A percentile compares a stretch with the other conserved stretches of the same genome.
phyloP scores from a whole-genome alignment of 2,113 vertebrate genomes.

The Egretta garzetta region DNA sequence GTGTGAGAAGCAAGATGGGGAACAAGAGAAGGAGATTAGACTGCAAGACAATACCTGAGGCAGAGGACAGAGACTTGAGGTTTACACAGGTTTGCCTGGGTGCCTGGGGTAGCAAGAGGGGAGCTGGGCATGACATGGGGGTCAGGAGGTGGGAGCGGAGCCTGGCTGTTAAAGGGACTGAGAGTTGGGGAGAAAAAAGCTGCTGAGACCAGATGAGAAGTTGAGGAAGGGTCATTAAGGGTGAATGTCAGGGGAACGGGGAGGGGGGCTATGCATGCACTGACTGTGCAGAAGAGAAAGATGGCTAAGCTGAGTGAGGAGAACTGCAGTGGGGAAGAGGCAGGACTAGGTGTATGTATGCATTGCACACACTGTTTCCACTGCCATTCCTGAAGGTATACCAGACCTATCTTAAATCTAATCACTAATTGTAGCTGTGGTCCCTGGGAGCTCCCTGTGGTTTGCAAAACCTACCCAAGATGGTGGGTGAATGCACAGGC shows the following conservation, averaged over 20 bases:
- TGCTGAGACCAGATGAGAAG: background rate
- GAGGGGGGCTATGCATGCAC: background rate
- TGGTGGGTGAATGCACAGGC: background rate
- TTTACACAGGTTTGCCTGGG: background rate
- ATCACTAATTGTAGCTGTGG: background rate
- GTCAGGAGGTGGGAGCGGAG: accelerated
- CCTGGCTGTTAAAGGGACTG: background rate
- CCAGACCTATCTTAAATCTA: background rate
- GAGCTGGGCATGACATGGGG: background rate
- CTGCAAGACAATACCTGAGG: background rate
- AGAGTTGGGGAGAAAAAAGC: background rate
- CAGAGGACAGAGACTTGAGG: background rate
- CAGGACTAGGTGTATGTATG: background rate
- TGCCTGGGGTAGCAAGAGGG: background rate
- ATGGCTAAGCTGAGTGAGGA: background rate
- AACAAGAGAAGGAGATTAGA: background rate
- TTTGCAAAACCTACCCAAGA: background rate
- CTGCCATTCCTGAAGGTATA: background rate
- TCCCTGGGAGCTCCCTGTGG: background rate
- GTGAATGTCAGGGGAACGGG: background rate
- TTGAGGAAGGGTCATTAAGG: background rate
- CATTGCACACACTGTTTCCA: background rate
- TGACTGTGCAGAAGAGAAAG: background rate
- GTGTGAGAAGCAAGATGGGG: background rate
- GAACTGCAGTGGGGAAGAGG: background rate